A percentile compares a stretch with the other conserved stretches of the same genome.
Conservation (phyloP, 2,797 vertebrate species). For the Orestias chungarensis region DNA sequence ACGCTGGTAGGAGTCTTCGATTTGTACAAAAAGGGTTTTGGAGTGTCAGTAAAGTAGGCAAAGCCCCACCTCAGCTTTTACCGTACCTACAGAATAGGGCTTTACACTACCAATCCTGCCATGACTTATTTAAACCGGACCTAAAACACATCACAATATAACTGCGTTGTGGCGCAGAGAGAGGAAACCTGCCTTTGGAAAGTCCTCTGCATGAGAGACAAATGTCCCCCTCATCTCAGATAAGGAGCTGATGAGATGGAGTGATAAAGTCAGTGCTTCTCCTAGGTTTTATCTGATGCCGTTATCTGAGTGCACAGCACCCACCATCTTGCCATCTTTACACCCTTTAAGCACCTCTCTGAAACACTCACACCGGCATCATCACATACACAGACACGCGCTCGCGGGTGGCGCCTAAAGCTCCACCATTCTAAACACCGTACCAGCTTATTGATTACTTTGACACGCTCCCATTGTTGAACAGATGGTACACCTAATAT, state of each 20-base stretch:
- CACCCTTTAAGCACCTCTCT: slow-evolving; percentile 78
- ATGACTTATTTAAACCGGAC: slow-evolving; percentile 18
- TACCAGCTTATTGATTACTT: slow-evolving; percentile 78
- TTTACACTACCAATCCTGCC: neutral
- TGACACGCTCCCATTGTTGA: slow-evolving; percentile 76
- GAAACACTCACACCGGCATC: slow-evolving; percentile 71
- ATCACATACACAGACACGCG: slow-evolving; percentile 40
- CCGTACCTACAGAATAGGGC: neutral
- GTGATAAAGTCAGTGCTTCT: slow-evolving; percentile 78
- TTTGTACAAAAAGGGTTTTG: neutral
- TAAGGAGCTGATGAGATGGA: slow-evolving; percentile 77
- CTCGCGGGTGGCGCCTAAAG: slow-evolving; percentile 28
- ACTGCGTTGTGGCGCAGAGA: slow-evolving; percentile 57
- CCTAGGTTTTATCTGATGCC: slow-evolving; percentile 76
- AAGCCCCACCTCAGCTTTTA: neutral
- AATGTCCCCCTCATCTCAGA: slow-evolving; percentile 74
- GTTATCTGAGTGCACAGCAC: slow-evolving; percentile 80
- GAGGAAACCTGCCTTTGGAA: slow-evolving; percentile 79
- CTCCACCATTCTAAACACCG: slow-evolving; percentile 72
- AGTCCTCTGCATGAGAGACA: slow-evolving; percentile 81
- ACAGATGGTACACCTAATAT: slow-evolving; percentile 76
- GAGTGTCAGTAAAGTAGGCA: neutral
- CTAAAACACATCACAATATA: slow-evolving; percentile 23
- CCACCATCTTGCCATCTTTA: slow-evolving; percentile 73
- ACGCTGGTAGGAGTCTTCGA: neutral